Base-by-base conservation (phyloP, 2,113 vertebrate species). In the Thunnus maccoyii region DNA sequence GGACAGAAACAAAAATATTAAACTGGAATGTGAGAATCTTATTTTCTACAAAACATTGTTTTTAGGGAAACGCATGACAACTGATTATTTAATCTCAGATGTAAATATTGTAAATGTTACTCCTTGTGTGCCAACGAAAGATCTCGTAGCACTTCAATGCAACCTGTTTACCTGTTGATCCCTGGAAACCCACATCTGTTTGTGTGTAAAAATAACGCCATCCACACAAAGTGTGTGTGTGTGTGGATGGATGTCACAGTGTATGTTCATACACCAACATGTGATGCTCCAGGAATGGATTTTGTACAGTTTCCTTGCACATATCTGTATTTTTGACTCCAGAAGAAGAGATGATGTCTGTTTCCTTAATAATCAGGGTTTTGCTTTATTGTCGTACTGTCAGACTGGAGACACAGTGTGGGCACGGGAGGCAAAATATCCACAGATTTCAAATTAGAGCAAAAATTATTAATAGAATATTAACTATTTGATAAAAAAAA, bases 71-170 rank as follows among this genome's bases (percentile, higher is more conserved):
- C 52, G 93, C 94, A 94, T 89, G 93, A 79, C 18, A 47, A 62
- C 10, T 20, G 69, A 48, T 80, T 72, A 84, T 80, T 78, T 88
- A 86, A 61, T 71, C 84, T 66, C 58, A 62, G 44, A 77, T 94
- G 94, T 94, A 92, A 67, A 91, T 91, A 90, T 7, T 93, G 89
- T 92, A 92, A 88, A 87, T 91, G 82, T 90, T 58, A 72, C 85
- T 89, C 88, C 83, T 89, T 36, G 69, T 71, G 94, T 94, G 93
- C 94, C 93, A 93, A 92, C 81, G 86, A 88, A 91, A 51, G 62
- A 85, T 86, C 72, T 91, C 84, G 86, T 90, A 91, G 92, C 90
- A 93, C 91, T 88, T 90, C 74, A 84, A 92, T 86, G 92, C 90
- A 92, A 93, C 91, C 83, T 81, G 88, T 93, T 91, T 89, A 91